Base-by-base conservation (phyloP, 2,888 invertebrate species). In the Agelastica alni region DNA sequence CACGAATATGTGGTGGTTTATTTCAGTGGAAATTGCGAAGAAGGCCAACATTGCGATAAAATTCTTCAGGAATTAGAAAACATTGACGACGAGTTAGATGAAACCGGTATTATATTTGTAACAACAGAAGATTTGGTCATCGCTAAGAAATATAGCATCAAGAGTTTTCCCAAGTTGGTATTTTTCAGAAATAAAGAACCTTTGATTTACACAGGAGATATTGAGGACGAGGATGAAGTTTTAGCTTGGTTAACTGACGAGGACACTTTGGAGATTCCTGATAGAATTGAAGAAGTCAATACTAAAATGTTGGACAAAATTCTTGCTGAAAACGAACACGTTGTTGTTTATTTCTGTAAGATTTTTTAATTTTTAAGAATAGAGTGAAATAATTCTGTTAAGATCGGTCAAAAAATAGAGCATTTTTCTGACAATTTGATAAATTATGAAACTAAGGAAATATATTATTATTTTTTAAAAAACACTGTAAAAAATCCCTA, bases 1-100 rank as follows among this genome's bases (percentile, higher is more conserved):
- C 91, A 93, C 70, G 93, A 93, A 81, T 94, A 94, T 74, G 93
- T 95, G 32, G 92, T 93, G n/a, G 93, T 92, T 3, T 93, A 92
- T 75, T 95, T 94, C 79, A 93, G 93, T 74, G 92, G 93, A 16
- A 88, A 87, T 64, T 93, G 93, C 70, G 92, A 92, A 68, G 89
- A 92, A 59, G 93, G 93, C 10, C 89, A 92, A 65, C 85, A 89
- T 70, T 94, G 94, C 69, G 92, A 93, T 65, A 85, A 85, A 63
- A 91, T 94, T 59, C 78, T 95, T 12, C 86, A 89, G 17, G 92
- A 93, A 69, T 78, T 95, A 54, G 94, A 94, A 75, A 92, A 92
- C 70, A 94, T 95, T 64, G 95, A 95, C 66, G 95, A 95, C 72
- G 95, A 95, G 72, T 78, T 94, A 1, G 94, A 95, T 72, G 93